Conservation (phyloP, 2,113 vertebrate genomes). For the Indicator indicator region DNA sequence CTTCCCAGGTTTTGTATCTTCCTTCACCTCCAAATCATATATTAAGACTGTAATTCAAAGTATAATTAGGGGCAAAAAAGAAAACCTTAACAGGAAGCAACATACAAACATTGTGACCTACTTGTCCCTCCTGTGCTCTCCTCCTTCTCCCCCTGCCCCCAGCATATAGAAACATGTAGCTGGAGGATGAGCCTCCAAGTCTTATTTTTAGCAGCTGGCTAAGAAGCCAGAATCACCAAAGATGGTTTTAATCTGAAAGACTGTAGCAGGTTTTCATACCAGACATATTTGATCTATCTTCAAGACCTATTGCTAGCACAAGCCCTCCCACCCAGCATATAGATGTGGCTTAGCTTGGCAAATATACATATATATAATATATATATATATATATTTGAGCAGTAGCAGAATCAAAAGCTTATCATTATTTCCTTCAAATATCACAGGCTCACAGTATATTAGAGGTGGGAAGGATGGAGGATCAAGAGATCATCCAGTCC, state of each 20-base stretch:
- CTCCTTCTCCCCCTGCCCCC: not conserved
- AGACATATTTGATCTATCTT: conserved; percentile 3
- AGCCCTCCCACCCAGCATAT: not conserved
- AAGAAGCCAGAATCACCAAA: not conserved
- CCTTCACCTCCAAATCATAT: not conserved
- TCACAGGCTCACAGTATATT: too few relatives aligned
- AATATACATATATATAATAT: too few relatives aligned
- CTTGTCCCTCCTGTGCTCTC: not conserved
- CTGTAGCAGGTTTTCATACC: not conserved
- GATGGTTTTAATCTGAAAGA: not conserved
- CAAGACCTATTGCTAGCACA: not conserved
- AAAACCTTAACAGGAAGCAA: not conserved
- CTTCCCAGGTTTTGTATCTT: not conserved
- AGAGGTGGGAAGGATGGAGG: too few relatives aligned
- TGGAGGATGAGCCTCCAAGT: not conserved
- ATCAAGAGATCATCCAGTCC: too few relatives aligned
- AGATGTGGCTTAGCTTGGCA: not conserved
- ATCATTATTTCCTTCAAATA: not conserved
- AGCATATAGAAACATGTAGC: not conserved
- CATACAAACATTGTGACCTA: not conserved
- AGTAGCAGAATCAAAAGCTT: not conserved
- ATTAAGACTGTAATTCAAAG: not conserved
- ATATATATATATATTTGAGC: not conserved
- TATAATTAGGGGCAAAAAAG: not conserved
- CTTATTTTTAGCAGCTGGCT: not conserved